Base-by-base conservation (phyloP, 1,140 invertebrate genomes). In the Monochamus saltuarius region DNA sequence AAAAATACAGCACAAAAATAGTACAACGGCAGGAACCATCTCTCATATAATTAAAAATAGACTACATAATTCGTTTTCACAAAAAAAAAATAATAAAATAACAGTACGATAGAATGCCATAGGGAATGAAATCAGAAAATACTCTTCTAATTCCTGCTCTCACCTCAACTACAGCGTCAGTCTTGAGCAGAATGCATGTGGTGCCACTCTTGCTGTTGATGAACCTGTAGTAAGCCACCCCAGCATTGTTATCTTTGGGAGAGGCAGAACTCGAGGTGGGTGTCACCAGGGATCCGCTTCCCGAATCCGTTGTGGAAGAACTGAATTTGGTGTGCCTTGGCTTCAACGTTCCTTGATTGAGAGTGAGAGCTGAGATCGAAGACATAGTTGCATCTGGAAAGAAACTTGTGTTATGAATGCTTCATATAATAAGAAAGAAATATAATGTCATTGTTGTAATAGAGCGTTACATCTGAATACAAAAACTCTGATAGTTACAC, bases 81-180 rank as follows among this genome's bases (percentile, higher is more conserved):
- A 29, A 29, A 29, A 6, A 29, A 29, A 29, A 29, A 29, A 29
- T 29, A 29, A 29, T 29, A 29, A 29, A 29, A 29, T 3, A 29
- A 29, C 22, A 29, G 22, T 29, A 29, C 22, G 22, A 2, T 6
- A 29, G 6, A 3, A 29, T 29, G 22, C 22, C 22, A 6, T 3
- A 29, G 22, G 6, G 22, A 29, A 3, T 3, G 2, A 29, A 29
- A 29, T 29, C 22, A 3, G 22, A 29, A 29, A 29, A 2, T 3
- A 29, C 6, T 6, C 22, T 29, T 3, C 22, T 29, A 29, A 6
- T 29, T 3, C 29, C 43, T 55, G 36, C 36, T 60, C 42, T 66
- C 66, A 76, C 74, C 69, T 76, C 73, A 36, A 76, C 73, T 2
- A 75, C 50, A 35, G 70, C 75, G 66, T 76, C 75, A 39, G 73